Percentiles rank a stretch among this genome's conserved stretches.
Conservation (phyloP, 1,140 invertebrate species). For the Reticulitermes speratus region DNA sequence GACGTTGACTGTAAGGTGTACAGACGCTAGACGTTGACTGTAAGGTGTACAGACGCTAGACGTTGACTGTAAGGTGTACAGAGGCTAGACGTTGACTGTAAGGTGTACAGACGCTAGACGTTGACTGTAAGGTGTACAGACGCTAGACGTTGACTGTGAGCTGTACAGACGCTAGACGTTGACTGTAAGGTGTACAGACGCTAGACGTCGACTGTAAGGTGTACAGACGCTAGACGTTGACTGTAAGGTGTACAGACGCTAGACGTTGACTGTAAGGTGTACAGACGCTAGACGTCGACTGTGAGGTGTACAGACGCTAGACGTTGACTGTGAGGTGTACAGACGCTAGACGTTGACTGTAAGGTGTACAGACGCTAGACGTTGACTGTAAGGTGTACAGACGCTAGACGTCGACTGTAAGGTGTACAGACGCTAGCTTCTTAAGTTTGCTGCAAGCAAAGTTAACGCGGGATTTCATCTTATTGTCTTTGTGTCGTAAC, state of each 20-base stretch:
- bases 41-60: too few relatives aligned
- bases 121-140: background rate
- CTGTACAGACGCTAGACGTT: too few relatives aligned
- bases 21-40: background rate
- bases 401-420: background rate
- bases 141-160: background rate
- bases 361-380: too few relatives aligned
- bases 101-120: too few relatives aligned
- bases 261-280: background rate
- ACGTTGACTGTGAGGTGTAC: background rate
- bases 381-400: background rate
- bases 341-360: background rate
- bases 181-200: slow-evolving; percentile 1
- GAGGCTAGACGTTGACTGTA: background rate
- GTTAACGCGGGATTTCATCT: slow-evolving; percentile 7
- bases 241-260: background rate
- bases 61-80: background rate
- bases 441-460: background rate
- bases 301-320: too few relatives aligned
- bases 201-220: background rate
- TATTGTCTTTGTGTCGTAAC: background rate
- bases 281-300: too few relatives aligned
- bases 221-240: too few relatives aligned
- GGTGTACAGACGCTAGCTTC: background rate
- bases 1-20: background rate